Evolutionary conservation across 2,797 vertebrate species (phyloP).

Genomic region (Nyctalus aviator): DNA sequence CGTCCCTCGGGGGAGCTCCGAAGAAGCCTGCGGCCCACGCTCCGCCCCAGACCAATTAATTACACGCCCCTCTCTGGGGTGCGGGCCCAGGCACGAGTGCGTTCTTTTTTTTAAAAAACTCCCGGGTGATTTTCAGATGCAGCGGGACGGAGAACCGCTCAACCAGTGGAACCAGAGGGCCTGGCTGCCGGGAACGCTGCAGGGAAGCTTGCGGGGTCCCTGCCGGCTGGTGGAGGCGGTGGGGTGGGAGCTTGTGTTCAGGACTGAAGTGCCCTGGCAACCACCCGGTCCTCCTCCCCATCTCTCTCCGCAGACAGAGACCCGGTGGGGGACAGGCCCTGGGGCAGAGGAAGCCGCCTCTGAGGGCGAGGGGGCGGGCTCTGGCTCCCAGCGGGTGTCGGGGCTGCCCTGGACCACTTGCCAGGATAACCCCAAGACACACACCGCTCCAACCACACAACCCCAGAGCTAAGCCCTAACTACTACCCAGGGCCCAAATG

Average conservation of each 20-base stretch:
- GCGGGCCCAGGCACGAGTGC: background rate
- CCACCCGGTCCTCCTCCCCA: slow-evolving; percentile 44
- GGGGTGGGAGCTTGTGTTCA: background rate
- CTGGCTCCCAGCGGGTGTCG: slow-evolving; percentile 41
- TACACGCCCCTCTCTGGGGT: background rate
- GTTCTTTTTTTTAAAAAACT: background rate
- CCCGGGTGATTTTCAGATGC: background rate
- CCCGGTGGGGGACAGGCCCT: background rate
- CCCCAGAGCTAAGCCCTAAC: slow-evolving; percentile 75
- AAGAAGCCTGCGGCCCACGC: background rate
- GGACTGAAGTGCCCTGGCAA: slow-evolving; percentile 12
- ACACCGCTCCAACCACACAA: slow-evolving; percentile 74
- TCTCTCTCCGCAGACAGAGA: background rate
- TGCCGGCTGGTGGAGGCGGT: slow-evolving; percentile 18
- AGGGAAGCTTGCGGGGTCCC: slow-evolving; percentile 30
- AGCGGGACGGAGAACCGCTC: background rate
- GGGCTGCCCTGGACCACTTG: slow-evolving; percentile 58
- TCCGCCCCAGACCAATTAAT: background rate
- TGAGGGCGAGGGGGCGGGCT: background rate
- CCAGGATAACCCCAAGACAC: slow-evolving; percentile 65
- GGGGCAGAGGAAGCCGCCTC: background rate
- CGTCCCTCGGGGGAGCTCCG: background rate
- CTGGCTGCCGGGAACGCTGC: background rate
- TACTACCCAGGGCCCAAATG: slow-evolving; percentile 74
- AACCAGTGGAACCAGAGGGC: slow-evolving; percentile 71